Base-by-base conservation (phyloP, 2,113 vertebrate genomes). In the Edolisoma coerulescens region DNA sequence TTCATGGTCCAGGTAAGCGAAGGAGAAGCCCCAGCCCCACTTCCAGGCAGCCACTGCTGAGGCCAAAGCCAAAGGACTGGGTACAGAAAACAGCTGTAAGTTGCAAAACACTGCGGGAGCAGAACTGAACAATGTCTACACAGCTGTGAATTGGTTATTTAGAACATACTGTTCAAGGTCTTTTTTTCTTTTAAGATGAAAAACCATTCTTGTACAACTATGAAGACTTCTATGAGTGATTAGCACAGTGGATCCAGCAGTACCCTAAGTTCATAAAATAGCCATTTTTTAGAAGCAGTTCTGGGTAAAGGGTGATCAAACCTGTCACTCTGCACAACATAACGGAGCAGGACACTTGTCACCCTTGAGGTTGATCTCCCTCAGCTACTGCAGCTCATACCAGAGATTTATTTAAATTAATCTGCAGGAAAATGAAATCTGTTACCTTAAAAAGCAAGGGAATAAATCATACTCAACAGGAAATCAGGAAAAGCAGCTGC, bases 391-490 rank as follows among this genome's bases (percentile, higher is more conserved):
- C 60, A 78, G 79, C 41, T 84, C 68, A 78, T 27, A 45, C 16
- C 49, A 28, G 64, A 89, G 85, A 84, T 89, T 81, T 90, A 92
- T 79, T 90, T 79, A 87, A 94, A 94, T 68, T 75, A 86, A 94
- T 81, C 90, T 49, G 41, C 68, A 84, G 80, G 76, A 90, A 96
- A 94, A 95, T 90, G 49, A 90, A 94, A 93, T 79, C 64, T 86
- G 94, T 93, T 88, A 78, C 77, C 49, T 93, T 64, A 84, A 84
- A 95, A 94, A 84, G 71, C 44, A 44, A 78, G 57, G 49, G 80
- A 86, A 90, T 93, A 95, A 90, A 95, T 93, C 69, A 87, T 6
- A 86, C 16, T 24, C 76, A 92, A 75, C 33, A 94, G 83, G 83
- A 89, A 93, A 78, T 26, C 45, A 39, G 53, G 57, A 49, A 90